Conservation (phyloP, 2,888 invertebrate species). For the Lapara coniferarum region DNA sequence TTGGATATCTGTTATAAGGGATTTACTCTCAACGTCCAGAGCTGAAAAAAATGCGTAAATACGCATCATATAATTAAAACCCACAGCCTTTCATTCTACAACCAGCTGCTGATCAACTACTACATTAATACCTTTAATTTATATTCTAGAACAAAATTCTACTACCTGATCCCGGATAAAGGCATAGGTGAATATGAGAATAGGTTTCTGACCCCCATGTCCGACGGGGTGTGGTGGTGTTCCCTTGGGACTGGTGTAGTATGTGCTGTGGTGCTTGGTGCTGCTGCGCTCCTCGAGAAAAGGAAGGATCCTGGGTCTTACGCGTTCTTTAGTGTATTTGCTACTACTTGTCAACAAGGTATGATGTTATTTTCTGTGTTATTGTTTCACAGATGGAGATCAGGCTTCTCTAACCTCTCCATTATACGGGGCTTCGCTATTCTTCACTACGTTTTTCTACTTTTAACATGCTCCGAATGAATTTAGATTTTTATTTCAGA, state of each 20-base stretch:
- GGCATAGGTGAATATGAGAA: slow-evolving; percentile 73
- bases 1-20: too few species aligned
- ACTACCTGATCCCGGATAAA: slow-evolving; percentile 67
- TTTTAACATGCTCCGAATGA: too few species aligned
- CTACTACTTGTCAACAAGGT: slow-evolving; percentile 74
- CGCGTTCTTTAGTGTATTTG: slow-evolving; percentile 68
- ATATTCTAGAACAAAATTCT: slow-evolving; percentile 67
- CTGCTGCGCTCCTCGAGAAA: slow-evolving; percentile 59
- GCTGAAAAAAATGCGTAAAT: too few species aligned
- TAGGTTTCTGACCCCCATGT: slow-evolving; percentile 77
- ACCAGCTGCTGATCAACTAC: too few species aligned
- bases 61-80: too few species aligned
- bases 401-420: too few species aligned
- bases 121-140: not conserved
- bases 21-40: too few species aligned
- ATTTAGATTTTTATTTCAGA: slow-evolving; percentile 44
- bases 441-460: too few species aligned
- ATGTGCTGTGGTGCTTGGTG: slow-evolving; percentile 63
- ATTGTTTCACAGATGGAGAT: not conserved
- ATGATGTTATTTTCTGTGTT: not conserved
- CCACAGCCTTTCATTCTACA: too few species aligned
- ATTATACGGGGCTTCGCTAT: too few species aligned
- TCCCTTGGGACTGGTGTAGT: slow-evolving; percentile 50
- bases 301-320: slow-evolving; percentile 54
- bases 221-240: slow-evolving; percentile 71